A percentile compares a stretch with the other conserved stretches of the same genome.
phyloP scores from a whole-genome alignment of 2,888 invertebrate species.

The Drosophila maculinotata region DNA sequence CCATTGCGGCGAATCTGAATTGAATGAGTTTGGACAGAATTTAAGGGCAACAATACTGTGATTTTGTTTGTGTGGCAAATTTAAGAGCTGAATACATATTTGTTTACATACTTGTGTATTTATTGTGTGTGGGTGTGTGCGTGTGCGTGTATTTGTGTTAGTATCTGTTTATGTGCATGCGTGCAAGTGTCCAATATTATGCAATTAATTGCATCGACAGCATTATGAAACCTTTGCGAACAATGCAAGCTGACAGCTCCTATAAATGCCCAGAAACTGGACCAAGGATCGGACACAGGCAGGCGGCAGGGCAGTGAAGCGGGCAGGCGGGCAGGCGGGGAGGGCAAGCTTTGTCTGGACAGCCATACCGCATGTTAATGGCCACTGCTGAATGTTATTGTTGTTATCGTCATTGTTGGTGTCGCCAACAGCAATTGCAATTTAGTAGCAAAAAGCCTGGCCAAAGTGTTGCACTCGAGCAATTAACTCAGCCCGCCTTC shows the following conservation, averaged over 20 bases:
- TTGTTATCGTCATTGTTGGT: conserved; percentile 48
- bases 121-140: conserved; percentile 3
- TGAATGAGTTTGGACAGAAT: conserved; percentile 45
- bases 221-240: conserved; percentile 74
- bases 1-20: conserved; percentile 27
- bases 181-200: conserved; percentile 58
- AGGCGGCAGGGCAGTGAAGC: neutral
- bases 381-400: conserved; percentile 56
- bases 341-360: conserved; percentile 41
- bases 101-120: conserved; percentile 2
- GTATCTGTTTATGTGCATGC: conserved; percentile 14
- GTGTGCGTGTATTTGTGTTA: conserved; percentile 1
- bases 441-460: conserved; percentile 69
- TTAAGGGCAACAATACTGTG: conserved; percentile 41
- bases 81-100: conserved; percentile 39
- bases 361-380: conserved; percentile 61
- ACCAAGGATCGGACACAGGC: neutral
- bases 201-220: conserved; percentile 80
- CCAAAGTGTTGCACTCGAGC: conserved; percentile 66
- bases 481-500: conserved; percentile 56
- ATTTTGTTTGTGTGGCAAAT: conserved; percentile 52
- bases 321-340: conserved; percentile 5
- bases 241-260: conserved; percentile 74
- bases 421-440: conserved; percentile 68
- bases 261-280: conserved; percentile 61